Evolutionary conservation across 1,140 invertebrate genomes (phyloP), one percentile per base, ranked within the genome.

Genomic region (Polypedilum pembai): DNA sequence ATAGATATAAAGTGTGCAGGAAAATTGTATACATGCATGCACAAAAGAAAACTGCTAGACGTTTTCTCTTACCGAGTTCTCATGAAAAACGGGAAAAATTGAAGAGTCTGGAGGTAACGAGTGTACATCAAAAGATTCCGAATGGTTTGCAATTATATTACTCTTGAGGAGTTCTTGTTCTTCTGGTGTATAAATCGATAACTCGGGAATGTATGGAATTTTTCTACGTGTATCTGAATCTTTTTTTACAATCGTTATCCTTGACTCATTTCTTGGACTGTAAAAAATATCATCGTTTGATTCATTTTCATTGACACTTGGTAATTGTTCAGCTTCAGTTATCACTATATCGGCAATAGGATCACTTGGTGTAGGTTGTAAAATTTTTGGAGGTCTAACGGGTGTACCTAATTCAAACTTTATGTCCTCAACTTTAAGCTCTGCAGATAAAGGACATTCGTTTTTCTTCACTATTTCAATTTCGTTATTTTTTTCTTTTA

Each of bases 41-140:
- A 45, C 1, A 45, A 45, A 45, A 45, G 8, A 15, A 33, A 5
- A 33, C 5, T 33, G 1, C 5, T 33, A 1, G 5, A 33, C 24
- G 5, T 33, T 33, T 5, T 33, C 24, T 69, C 65, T 69, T 69
- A 69, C 65, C 65, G 17, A 18, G 2, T 3, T 8, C 4, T 69
- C 65, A 5, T 69, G 7, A 21, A 69, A 69, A 20, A 69, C 17
- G 12, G 65, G 65, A 69, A 69, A 69, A n/a, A 69, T 69, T 5
- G 65, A 69, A 18, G 17, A 8, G 12, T 69, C 65, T 69, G 3
- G 65, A 18, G 65, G 65, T 18, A 69, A 69, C 18, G 65, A 69
- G 7, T 17, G 17, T 20, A 69, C 8, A 69, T 69, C 65, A 8
- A 69, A 69, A 18, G 65, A 69, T 20, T 69, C 65, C 7, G 65